These are phyloP conservation scores for Gasterosteus nipponicus DNA, from an alignment of 2,113 vertebrate species.

Conservation along the genomic window DNA sequence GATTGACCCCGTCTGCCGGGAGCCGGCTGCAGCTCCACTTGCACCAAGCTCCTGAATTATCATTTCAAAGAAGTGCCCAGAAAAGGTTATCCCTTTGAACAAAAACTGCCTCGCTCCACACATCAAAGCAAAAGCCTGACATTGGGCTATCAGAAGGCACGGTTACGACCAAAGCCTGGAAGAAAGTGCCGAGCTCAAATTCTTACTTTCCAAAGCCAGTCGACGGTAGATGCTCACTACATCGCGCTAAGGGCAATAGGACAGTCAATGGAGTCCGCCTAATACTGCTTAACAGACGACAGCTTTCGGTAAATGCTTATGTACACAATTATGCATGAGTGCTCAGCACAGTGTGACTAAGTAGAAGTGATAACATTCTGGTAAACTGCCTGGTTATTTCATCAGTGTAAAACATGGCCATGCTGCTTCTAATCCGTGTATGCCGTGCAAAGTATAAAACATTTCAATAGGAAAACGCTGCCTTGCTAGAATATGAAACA, in stretches of 20 bases:
- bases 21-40: slow-evolving; percentile 64
- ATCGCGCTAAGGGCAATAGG: slow-evolving; percentile 46
- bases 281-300: slow-evolving; percentile 52
- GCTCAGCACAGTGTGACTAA: slow-evolving; percentile 71
- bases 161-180: slow-evolving; percentile 58
- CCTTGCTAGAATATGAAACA: slow-evolving; percentile 59
- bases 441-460: slow-evolving; percentile 51
- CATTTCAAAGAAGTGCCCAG: slow-evolving; percentile 80
- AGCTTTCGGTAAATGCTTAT: slow-evolving; percentile 65
- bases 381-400: slow-evolving; percentile 67
- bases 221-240: slow-evolving; percentile 30
- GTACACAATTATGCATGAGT: slow-evolving; percentile 58
- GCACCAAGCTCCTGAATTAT: slow-evolving; percentile 75
- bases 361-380: slow-evolving; percentile 66
- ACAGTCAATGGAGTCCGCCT: slow-evolving; percentile 43
- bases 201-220: slow-evolving; percentile 52
- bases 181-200: slow-evolving; percentile 68
- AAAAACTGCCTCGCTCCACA: slow-evolving; percentile 78
- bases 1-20: slow-evolving; percentile 72
- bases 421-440: slow-evolving; percentile 13
- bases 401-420: slow-evolving; percentile 65
- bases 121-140: slow-evolving; percentile 77
- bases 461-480: slow-evolving; percentile 62
- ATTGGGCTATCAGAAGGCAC: slow-evolving; percentile 64
- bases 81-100: slow-evolving; percentile 84